These are phyloP conservation scores for Cottoperca gobio DNA, from an alignment of 2,797 vertebrate species.

Conservation along the genomic window DNA sequence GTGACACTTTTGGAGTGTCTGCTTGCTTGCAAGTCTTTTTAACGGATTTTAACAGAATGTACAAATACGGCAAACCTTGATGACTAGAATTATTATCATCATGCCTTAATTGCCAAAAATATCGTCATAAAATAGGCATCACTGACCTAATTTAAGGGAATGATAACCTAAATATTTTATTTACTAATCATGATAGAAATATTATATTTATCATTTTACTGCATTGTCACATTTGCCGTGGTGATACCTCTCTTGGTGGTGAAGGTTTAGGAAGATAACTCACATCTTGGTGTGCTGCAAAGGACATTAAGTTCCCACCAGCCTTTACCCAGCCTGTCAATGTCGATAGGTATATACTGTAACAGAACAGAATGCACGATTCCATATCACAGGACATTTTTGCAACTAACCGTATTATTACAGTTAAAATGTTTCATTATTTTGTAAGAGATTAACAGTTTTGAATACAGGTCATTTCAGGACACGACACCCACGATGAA, in stretches of 20 bases:
- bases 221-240: neutral
- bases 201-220: neutral
- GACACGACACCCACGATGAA: neutral
- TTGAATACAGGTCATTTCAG: constrained; percentile 10
- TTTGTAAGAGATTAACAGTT: neutral
- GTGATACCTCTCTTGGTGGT: neutral
- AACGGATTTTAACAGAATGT: neutral
- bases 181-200: neutral
- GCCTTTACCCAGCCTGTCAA: neutral
- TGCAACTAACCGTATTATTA: neutral
- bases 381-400: neutral
- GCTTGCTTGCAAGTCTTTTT: neutral
- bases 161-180: neutral
- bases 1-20: constrained; percentile 42
- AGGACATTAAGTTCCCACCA: constrained; percentile 23
- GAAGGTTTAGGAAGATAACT: neutral
- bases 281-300: neutral
- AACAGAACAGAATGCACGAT: neutral
- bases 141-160: neutral
- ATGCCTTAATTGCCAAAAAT: neutral
- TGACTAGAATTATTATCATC: neutral
- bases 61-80: neutral
- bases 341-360: neutral
- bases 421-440: neutral
- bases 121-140: neutral